Conservation (phyloP, 2,797 vertebrate species). For the Brachymystax lenok region DNA sequence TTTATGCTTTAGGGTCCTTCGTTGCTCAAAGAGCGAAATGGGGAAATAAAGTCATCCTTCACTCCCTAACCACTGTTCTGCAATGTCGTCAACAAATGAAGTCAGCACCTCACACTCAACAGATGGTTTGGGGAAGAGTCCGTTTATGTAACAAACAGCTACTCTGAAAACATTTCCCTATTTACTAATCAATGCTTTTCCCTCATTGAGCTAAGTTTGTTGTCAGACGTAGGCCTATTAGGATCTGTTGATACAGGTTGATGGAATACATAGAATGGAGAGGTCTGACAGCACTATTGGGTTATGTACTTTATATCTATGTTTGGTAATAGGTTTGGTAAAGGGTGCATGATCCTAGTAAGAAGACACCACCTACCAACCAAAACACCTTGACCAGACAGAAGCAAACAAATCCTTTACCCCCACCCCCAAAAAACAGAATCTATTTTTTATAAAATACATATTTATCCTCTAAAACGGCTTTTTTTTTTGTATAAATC, state of each 20-base stretch:
- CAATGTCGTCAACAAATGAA: constrained; percentile 67
- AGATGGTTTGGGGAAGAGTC: constrained; percentile 66
- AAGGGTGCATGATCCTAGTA: constrained; percentile 65
- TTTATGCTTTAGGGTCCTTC: constrained; percentile 76
- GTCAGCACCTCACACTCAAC: constrained; percentile 70
- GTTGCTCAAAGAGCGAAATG: constrained; percentile 20
- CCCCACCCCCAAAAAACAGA: constrained; percentile 61
- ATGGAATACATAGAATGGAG: background rate
- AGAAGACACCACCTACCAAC: constrained; percentile 69
- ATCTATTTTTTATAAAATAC: constrained; percentile 76
- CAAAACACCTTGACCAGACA: constrained; percentile 69
- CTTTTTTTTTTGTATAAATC: constrained; percentile 77
- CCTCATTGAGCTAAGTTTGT: constrained; percentile 4
- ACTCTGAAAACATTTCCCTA: constrained; percentile 22
- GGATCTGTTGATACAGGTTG: background rate
- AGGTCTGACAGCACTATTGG: background rate
- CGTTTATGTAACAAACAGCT: background rate
- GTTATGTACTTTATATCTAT: constrained; percentile 44
- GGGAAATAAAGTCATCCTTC: constrained; percentile 15
- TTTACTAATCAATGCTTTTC: constrained; percentile 48
- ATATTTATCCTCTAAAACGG: constrained; percentile 78
- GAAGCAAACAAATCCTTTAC: constrained; percentile 62
- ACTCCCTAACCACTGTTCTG: constrained; percentile 30
- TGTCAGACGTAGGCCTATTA: background rate
- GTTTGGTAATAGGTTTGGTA: constrained; percentile 50